These are phyloP conservation scores for Drosophila emarginata DNA, from an alignment of 2,888 invertebrate species.

Conservation along the genomic window DNA sequence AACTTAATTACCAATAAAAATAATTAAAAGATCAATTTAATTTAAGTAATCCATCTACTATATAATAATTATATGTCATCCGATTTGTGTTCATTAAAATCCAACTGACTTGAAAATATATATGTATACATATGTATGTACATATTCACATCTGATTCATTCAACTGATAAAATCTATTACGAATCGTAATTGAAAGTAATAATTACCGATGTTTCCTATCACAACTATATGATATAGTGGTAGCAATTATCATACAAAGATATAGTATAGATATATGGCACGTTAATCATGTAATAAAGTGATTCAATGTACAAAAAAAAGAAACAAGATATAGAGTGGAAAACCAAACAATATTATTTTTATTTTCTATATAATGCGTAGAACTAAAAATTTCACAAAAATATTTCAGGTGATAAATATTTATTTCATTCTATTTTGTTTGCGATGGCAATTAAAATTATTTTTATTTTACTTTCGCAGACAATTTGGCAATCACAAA, in stretches of 20 bases:
- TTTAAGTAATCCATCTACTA: no score
- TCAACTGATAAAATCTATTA: background rate
- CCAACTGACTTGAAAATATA: no score
- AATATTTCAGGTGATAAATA: constrained; percentile 6
- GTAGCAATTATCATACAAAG: background rate
- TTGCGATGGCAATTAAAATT: constrained; percentile 3
- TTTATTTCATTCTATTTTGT: constrained; percentile 5
- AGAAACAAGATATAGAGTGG: background rate
- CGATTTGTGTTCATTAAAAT: no score
- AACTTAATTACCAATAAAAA: no score
- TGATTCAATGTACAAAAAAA: background rate
- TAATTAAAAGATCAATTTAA: no score
- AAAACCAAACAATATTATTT: background rate
- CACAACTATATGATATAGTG: background rate
- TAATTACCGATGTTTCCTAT: background rate
- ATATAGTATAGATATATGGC: background rate
- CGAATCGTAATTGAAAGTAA: background rate
- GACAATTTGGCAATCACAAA: constrained; percentile 61
- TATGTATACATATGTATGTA: no score
- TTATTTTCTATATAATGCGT: no score
- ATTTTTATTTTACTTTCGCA: constrained; percentile 46
- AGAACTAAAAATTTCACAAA: background rate
- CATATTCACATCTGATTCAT: background rate
- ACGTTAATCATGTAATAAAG: background rate
- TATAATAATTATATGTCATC: no score